Conservation (phyloP, 2,888 invertebrate genomes). For the Cylindroiulus punctatus region DNA sequence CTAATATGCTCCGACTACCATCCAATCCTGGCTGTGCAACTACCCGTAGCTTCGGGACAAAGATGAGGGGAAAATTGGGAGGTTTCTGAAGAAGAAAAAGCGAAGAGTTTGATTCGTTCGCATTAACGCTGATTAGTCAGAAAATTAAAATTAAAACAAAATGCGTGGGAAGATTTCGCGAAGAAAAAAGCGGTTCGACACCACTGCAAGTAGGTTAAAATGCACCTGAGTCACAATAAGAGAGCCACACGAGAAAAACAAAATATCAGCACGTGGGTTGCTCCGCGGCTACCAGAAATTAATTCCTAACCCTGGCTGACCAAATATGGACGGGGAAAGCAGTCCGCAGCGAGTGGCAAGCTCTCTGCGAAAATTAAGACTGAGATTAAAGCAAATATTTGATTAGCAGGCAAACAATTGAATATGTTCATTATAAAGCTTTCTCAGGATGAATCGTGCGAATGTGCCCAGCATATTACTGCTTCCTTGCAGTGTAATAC, state of each 20-base stretch:
- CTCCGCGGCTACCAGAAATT: background rate
- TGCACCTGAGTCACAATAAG: background rate
- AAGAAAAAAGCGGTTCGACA: background rate
- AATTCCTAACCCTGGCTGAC: slow-evolving; percentile 20
- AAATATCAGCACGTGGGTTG: background rate
- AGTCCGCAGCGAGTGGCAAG: background rate
- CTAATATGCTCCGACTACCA: too few species aligned
- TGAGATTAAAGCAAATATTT: background rate
- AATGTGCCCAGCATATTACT: too few species aligned
- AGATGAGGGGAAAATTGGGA: too few species aligned
- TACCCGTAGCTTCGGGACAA: too few species aligned
- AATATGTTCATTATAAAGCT: background rate
- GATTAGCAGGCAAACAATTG: slow-evolving; percentile 4
- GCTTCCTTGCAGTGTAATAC: too few species aligned
- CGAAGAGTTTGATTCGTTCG: background rate
- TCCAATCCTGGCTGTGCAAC: too few species aligned
- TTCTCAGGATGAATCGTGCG: background rate
- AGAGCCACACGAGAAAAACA: background rate
- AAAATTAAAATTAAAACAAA: background rate
- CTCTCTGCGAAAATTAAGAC: background rate
- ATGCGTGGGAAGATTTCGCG: background rate
- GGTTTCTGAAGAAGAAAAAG: background rate
- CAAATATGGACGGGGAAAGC: background rate
- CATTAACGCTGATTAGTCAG: background rate
- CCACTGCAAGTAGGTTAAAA: background rate